These are phyloP conservation scores for Euura saliciscinereae DNA, from an alignment of 1,140 invertebrate genomes.

Conservation along the genomic window DNA sequence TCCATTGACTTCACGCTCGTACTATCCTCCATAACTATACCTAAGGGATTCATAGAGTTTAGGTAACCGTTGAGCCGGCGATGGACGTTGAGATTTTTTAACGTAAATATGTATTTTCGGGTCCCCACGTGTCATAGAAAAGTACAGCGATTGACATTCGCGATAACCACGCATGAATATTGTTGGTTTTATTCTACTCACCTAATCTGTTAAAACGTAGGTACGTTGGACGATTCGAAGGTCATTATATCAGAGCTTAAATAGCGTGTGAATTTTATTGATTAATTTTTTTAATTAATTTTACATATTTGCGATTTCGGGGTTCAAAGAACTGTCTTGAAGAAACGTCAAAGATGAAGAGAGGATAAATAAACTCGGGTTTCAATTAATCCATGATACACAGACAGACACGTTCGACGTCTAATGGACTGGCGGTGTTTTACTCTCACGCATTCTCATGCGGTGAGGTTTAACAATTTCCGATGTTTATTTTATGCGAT, in stretches of 20 bases:
- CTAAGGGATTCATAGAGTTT: constrained; percentile 29
- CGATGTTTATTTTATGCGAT: neutral
- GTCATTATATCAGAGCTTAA: neutral
- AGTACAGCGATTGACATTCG: no score
- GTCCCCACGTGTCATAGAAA: neutral
- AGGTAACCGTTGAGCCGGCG: neutral
- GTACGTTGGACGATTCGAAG: neutral
- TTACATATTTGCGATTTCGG: no score
- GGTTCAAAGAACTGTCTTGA: neutral
- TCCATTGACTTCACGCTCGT: constrained; percentile 80
- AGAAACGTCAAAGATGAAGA: neutral
- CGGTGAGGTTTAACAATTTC: neutral
- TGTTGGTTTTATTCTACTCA: neutral
- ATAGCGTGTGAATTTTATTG: neutral
- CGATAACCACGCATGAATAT: no score
- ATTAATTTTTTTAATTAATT: no score
- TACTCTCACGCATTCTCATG: neutral
- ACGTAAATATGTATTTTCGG: neutral
- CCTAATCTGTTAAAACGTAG: neutral
- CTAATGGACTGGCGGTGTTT: neutral
- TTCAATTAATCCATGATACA: neutral
- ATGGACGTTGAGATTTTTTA: neutral
- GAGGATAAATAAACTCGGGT: neutral
- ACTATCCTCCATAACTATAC: constrained; percentile 77
- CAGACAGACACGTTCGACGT: neutral